Evolutionary conservation across 2,113 vertebrate genomes (phyloP).

Genomic region (Upupa epops): DNA sequence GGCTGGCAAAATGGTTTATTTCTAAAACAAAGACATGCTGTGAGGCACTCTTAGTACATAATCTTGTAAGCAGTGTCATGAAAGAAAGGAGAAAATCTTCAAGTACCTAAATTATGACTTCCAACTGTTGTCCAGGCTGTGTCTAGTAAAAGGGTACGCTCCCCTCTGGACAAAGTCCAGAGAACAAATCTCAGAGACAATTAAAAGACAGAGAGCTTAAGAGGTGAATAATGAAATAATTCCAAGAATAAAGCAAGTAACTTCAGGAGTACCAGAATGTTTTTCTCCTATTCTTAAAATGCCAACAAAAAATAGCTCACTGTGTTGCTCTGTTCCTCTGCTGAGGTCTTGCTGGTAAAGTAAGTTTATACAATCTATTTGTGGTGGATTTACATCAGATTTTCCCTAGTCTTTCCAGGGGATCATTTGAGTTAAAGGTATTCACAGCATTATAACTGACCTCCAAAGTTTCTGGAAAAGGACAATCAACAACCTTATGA

Average conservation of each 20-base stretch:
- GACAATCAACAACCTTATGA: rapidly evolving
- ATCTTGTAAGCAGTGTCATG: neutral
- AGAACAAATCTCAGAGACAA: neutral
- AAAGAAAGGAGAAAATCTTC: neutral
- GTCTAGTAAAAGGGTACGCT: neutral
- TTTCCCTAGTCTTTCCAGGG: neutral
- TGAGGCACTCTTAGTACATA: neutral
- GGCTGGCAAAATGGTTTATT: neutral
- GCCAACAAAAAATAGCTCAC: neutral
- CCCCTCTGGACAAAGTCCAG: neutral
- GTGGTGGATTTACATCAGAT: neutral
- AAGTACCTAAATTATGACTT: neutral
- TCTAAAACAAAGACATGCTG: neutral
- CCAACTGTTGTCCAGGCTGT: neutral
- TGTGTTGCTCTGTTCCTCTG: neutral
- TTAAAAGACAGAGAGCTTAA: neutral
- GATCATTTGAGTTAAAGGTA: neutral
- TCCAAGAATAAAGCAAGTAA: neutral
- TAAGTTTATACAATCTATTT: rapidly evolving
- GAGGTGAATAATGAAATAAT: neutral
- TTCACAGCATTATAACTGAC: neutral
- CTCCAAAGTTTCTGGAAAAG: rapidly evolving
- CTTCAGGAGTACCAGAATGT: neutral
- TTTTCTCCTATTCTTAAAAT: neutral
- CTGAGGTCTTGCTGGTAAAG: neutral